Percentiles rank a stretch among this genome's conserved stretches.
Evolutionary conservation across 2,797 vertebrate genomes (phyloP).

Genomic region (Sebastes kiyomatsui): DNA sequence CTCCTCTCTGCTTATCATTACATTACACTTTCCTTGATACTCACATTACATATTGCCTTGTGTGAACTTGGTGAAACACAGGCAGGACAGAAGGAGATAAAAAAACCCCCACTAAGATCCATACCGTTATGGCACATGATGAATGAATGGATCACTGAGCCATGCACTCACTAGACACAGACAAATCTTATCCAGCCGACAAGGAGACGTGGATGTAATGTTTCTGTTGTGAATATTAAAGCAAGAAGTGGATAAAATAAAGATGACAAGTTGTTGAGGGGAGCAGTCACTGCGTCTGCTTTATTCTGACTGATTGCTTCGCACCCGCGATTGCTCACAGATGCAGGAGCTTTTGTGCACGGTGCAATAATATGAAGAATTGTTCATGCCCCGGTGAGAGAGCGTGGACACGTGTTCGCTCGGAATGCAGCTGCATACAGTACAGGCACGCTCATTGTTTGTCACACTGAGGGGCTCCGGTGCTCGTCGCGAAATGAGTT

Average conservation of each 20-base stretch:
- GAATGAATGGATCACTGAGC: conserved; percentile 24
- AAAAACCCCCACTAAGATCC: not conserved
- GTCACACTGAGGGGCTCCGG: conserved; percentile 38
- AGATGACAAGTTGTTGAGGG: conserved; percentile 53
- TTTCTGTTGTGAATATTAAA: conserved; percentile 50
- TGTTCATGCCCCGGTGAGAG: conserved; percentile 28
- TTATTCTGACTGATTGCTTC: conserved; percentile 58
- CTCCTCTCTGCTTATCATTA: conserved; percentile 23
- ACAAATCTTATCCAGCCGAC: conserved; percentile 34
- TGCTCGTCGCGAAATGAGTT: conserved; percentile 37
- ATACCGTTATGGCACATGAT: not conserved
- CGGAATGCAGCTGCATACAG: not conserved
- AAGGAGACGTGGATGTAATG: conserved; percentile 20
- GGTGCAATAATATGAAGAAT: conserved; percentile 44
- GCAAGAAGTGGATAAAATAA: conserved; percentile 47
- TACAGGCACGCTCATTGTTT: conserved; percentile 24
- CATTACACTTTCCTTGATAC: not conserved
- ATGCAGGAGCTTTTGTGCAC: conserved; percentile 34
- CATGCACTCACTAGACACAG: conserved; percentile 12
- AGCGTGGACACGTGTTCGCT: conserved; percentile 16
- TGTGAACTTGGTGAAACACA: conserved; percentile 7
- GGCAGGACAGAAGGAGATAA: not conserved
- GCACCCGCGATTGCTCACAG: conserved; percentile 29
- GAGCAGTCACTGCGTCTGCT: conserved; percentile 33
- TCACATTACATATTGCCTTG: not conserved